Evolutionary conservation across 2,113 vertebrate species (phyloP).

Genomic region (Ailuropoda melanoleuca): DNA sequence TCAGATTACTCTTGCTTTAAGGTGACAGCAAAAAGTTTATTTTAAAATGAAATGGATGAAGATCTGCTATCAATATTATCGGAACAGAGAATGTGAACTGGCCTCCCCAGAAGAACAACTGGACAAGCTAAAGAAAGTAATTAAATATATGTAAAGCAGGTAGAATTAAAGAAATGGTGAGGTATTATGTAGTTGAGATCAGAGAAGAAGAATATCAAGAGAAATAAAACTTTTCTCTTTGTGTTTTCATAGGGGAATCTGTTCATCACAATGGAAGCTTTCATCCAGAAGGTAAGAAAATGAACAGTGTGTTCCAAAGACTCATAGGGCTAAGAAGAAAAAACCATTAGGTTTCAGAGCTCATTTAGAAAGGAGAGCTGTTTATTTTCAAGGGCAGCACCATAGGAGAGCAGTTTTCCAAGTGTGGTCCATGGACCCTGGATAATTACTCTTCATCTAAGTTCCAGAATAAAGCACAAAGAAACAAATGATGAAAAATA

Average conservation of each 20-base stretch:
- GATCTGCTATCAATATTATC: background rate
- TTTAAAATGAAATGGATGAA: background rate
- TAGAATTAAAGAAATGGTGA: background rate
- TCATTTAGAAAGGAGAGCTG: background rate
- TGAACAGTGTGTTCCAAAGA: rapidly evolving
- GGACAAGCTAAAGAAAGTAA: background rate
- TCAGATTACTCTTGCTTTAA: background rate
- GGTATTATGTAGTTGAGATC: background rate
- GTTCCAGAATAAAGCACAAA: background rate
- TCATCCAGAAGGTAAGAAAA: background rate
- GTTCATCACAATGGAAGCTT: background rate
- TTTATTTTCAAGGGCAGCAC: background rate
- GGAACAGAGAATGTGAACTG: background rate
- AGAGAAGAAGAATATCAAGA: background rate
- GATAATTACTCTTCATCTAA: background rate
- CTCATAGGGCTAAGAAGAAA: background rate
- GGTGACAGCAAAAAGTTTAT: background rate
- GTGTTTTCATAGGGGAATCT: background rate
- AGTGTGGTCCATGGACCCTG: rapidly evolving
- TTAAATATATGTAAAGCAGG: background rate
- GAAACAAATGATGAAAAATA: background rate
- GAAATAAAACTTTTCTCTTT: background rate
- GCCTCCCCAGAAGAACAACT: background rate
- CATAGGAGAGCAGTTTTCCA: background rate
- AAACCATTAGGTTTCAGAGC: background rate